Base-by-base conservation (phyloP, 2,113 vertebrate species). In the Sporophila hypoxantha region DNA sequence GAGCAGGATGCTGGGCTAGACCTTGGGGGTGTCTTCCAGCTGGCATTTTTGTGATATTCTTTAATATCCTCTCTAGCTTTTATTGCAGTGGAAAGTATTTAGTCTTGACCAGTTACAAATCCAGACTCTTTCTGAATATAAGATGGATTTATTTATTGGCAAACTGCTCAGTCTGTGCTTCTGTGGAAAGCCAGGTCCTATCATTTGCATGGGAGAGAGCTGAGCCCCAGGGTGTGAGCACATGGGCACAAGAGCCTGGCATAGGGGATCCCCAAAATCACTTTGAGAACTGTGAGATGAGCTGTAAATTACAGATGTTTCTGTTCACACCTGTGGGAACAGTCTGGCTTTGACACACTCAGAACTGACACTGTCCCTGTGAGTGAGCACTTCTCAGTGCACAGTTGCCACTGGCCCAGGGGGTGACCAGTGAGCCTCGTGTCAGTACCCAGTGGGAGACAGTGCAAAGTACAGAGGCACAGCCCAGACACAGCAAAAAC, bases 11-110 rank as follows among this genome's bases (percentile, higher is more conserved):
- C 77, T 92, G 84, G 92, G 75, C 66, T 44, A 14, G 66, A 37
- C 34, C 75, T 80, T 2, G 50, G 85, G 56, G 74, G 74, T 75
- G 62, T 77, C 62, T 91, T 93, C 91, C 94, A 95, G 74, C 14
- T 10, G 7, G 76, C 66, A 37, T 91, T 91, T 93, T 86, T 91
- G 66, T 61, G 65, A 90, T 90, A 55, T 39, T 82, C 76, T 93
- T 95, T 95, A 95, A 95, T 89, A 95, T 91, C 89, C 89, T 94
- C 79, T 85, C 50, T 71, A 92, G 74, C 42, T 89, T 90, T 94
- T 94, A 83, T 46, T 91, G 79, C 79, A 83, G 80, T 93, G 85
- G 89, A 94, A 95, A 93, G 23, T 92, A 94, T 91, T 95, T 94
- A 41, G 39, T 80, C 61, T 70, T 77, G 76, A 93, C 61, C 5